Base-by-base conservation (phyloP, 2,797 vertebrate species). In the Macrochelys suwanniensis region DNA sequence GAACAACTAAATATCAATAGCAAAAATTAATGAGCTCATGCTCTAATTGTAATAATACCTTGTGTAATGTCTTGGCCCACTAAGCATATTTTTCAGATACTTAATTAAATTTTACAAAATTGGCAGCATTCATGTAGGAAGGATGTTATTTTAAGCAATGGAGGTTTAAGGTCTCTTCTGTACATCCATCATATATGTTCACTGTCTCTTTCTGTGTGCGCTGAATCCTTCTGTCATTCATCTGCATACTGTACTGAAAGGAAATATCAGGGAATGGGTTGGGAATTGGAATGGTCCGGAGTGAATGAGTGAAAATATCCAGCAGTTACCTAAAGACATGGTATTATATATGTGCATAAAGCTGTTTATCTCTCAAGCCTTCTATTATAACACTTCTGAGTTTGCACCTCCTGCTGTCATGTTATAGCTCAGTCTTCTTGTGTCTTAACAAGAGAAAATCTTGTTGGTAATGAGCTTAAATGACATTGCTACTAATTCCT, bases 21-120 rank as follows among this genome's bases (percentile, higher is more conserved):
- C 54, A 82, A 94, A 93, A 90, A 61, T 61, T 61, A 33, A 61
- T 33, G 59, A 33, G 28, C 13, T 61, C 79, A 49, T 0, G 15
- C 85, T 95, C 94, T 94, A 91, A 92, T 96, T 89, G 77, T 88
- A 89, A 45, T 31, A 54, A 83, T 65, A 85, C 85, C 80, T 84
- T 94, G 88, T 78, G 53, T 92, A 54, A 90, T 88, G 71, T 42
- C 88, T 93, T 96, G 68, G 68, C 87, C 77, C 95, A 82, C 89
- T 50, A 88, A 87, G 61, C 88, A 57, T 94, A 91, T 92, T 86
- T 86, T 93, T 96, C 96, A 96, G 90, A 92, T 96, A 84, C 49
- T 92, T 95, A 77, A 37, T 81, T 5, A 50, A 61, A 89, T 33
- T 49, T 89, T 90, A 50, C 37, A 26, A 11, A 92, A 88, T 85